phyloP scores from a whole-genome alignment of 1,140 invertebrate species.

The Chelonus insularis region DNA sequence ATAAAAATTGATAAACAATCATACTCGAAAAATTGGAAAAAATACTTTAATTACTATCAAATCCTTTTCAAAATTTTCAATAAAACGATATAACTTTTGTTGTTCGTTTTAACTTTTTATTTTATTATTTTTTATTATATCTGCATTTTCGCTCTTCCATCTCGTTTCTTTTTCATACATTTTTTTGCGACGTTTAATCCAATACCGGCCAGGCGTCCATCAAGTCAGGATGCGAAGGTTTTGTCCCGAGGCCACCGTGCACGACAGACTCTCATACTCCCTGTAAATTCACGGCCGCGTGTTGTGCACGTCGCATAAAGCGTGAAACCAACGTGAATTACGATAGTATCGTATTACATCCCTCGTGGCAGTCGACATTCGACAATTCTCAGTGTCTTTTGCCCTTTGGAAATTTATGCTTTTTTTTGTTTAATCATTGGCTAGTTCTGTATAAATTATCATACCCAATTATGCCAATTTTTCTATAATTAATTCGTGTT shows the following conservation, averaged over 20 bases:
- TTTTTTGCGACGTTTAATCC: conserved; percentile 42
- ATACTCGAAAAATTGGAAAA: neutral
- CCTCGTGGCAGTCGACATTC: conserved; percentile 41
- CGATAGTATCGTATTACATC: conserved; percentile 58
- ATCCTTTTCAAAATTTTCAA: neutral
- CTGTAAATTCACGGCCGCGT: conserved; percentile 56
- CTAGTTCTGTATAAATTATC: neutral
- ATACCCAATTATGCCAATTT: neutral
- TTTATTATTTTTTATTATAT: neutral
- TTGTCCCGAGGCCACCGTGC: conserved; percentile 44
- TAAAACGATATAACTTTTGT: conserved; percentile 18
- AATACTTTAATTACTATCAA: neutral
- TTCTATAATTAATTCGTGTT: too few relatives aligned
- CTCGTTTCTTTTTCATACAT: conserved; percentile 19
- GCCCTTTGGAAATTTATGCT: conserved; percentile 51
- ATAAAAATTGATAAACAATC: conserved; percentile 17
- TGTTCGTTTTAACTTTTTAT: conserved; percentile 10
- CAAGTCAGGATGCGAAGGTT: conserved; percentile 55
- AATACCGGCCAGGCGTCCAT: conserved; percentile 55
- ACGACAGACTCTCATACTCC: conserved; percentile 33
- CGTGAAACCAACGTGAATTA: conserved; percentile 60
- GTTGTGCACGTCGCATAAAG: conserved; percentile 59
- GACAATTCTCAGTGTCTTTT: conserved; percentile 55
- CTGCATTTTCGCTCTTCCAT: neutral
- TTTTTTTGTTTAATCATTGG: too few relatives aligned